phyloP scores from a whole-genome alignment of 2,888 invertebrate genomes.

The Eurytoma adleriae region DNA sequence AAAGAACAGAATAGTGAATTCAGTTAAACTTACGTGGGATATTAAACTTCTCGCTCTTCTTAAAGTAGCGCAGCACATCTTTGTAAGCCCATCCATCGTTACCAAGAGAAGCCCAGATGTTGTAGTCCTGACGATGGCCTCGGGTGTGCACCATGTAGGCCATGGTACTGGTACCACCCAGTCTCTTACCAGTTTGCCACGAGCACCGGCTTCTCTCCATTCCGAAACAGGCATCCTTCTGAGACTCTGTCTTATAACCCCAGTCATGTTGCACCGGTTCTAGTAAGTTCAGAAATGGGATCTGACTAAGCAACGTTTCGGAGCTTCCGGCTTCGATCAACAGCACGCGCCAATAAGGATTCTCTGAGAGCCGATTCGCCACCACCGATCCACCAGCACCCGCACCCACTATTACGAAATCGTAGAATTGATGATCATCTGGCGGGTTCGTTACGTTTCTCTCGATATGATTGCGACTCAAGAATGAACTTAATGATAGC shows the following conservation, averaged over 20 bases:
- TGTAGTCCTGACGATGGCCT: constrained; percentile 66
- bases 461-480: background rate
- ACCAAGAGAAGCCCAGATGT: constrained; percentile 67
- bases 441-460: background rate
- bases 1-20: background rate
- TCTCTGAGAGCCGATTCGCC: constrained; percentile 84
- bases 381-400: constrained; percentile 85
- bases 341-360: constrained; percentile 79
- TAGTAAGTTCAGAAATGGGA: constrained; percentile 79
- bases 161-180: constrained; percentile 71
- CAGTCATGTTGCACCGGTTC: constrained; percentile 81
- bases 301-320: constrained; percentile 78
- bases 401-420: constrained; percentile 80
- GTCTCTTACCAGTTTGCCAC: constrained; percentile 81
- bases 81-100: constrained; percentile 69
- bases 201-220: constrained; percentile 86
- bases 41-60: constrained; percentile 66
- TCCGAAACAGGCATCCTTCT: constrained; percentile 81
- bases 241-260: constrained; percentile 83
- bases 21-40: constrained; percentile 62
- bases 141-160: constrained; percentile 73
- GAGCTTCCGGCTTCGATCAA: constrained; percentile 81
- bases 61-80: constrained; percentile 67
- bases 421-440: background rate
- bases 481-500: background rate